Evolutionary conservation across 1,140 invertebrate species (phyloP).

Genomic region (Cryptotermes secundus): DNA sequence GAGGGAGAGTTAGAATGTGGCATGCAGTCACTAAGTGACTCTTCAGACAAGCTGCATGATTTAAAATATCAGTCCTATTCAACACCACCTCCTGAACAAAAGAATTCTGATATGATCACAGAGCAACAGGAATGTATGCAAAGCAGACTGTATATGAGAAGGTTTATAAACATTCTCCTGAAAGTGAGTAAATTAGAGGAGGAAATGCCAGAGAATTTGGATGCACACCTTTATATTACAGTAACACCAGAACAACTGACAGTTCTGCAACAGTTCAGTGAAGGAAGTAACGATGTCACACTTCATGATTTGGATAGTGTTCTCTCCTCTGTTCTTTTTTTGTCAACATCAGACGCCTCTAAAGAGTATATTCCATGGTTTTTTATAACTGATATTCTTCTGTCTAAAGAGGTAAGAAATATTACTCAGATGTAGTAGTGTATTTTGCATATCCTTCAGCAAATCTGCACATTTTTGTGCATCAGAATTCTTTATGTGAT

Average conservation of each 20-base stretch:
- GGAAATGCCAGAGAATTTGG: neutral
- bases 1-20: neutral
- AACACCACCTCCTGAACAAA: neutral
- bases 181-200: neutral
- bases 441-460: too few species aligned
- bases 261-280: neutral
- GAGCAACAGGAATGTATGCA: neutral
- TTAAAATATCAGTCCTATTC: neutral
- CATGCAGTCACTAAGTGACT: neutral
- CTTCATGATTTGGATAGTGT: neutral
- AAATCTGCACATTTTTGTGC: too few species aligned
- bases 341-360: neutral
- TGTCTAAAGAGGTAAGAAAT: neutral
- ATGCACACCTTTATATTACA: neutral
- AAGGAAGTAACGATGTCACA: neutral
- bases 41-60: neutral
- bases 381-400: neutral
- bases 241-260: neutral
- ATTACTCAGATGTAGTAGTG: neutral
- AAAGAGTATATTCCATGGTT: slow-evolving; percentile 4
- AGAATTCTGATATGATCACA: neutral
- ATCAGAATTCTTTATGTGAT: too few species aligned
- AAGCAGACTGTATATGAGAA: neutral
- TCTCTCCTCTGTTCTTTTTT: neutral
- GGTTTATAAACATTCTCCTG: neutral